Evolutionary conservation across 2,888 invertebrate genomes (phyloP).

Genomic region (Coelinius sp.): DNA sequence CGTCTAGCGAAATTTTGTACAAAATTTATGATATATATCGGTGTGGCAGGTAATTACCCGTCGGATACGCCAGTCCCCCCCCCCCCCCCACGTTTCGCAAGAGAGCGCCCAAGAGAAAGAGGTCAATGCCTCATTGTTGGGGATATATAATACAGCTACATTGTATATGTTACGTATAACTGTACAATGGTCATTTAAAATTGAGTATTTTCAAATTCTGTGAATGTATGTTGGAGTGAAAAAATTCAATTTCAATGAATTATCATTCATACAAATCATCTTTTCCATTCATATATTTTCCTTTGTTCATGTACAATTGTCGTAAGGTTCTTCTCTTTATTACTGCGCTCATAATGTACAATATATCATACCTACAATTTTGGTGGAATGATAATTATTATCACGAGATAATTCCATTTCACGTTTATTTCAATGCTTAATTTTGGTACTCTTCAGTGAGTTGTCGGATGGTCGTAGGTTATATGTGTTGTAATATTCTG

Average conservation of each 20-base stretch:
- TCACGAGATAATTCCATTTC: background rate
- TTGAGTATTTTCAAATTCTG: too few species aligned
- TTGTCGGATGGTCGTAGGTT: conserved; percentile 13
- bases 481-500: background rate
- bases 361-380: background rate
- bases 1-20: conserved; percentile 56
- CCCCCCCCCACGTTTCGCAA: conserved; percentile 43
- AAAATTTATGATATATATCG: conserved; percentile 61
- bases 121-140: conserved; percentile 37
- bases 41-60: conserved; percentile 60
- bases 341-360: background rate
- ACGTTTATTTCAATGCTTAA: background rate
- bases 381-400: background rate
- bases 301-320: background rate
- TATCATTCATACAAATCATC: too few species aligned
- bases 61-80: conserved; percentile 50
- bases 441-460: conserved; percentile 12
- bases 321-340: background rate
- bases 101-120: conserved; percentile 36
- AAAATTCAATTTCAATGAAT: too few species aligned
- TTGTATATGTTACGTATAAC: conserved; percentile 22
- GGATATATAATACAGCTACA: conserved; percentile 19
- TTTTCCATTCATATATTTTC: background rate
- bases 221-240: too few species aligned
- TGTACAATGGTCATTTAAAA: background rate